These are phyloP conservation scores for Melinopterus prodromus DNA, from an alignment of 2,888 invertebrate species.

Conservation along the genomic window DNA sequence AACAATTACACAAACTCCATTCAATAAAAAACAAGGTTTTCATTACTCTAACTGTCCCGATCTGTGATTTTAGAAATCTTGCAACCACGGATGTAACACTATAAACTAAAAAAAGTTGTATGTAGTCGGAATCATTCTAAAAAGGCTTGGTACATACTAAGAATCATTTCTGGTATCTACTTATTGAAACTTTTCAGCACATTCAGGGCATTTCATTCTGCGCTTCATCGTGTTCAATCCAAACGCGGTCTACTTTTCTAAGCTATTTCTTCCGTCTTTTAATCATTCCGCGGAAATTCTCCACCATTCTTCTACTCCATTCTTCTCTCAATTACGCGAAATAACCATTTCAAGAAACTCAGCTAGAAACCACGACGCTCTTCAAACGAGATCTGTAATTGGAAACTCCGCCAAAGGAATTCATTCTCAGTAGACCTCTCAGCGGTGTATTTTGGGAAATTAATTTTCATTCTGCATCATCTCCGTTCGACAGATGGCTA, in stretches of 20 bases:
- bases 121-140: too few relatives aligned
- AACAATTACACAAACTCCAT: too few relatives aligned
- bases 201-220: too few relatives aligned
- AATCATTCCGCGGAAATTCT: constrained; percentile 4
- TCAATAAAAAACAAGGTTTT: too few relatives aligned
- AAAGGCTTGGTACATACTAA: too few relatives aligned
- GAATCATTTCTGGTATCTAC: too few relatives aligned
- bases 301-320: not conserved
- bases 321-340: not conserved
- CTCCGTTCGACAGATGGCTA: not conserved
- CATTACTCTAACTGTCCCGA: too few relatives aligned
- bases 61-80: too few relatives aligned
- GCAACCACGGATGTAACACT: too few relatives aligned
- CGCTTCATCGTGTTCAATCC: too few relatives aligned
- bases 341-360: not conserved
- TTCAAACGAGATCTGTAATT: not conserved
- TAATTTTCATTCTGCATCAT: not conserved
- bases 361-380: not conserved
- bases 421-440: not conserved
- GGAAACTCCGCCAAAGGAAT: not conserved
- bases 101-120: too few relatives aligned
- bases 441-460: not conserved
- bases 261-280: not conserved
- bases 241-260: not conserved
- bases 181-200: too few relatives aligned